Evolutionary conservation across 2,797 vertebrate species (phyloP).

Genomic region (Scyliorhinus canicula): DNA sequence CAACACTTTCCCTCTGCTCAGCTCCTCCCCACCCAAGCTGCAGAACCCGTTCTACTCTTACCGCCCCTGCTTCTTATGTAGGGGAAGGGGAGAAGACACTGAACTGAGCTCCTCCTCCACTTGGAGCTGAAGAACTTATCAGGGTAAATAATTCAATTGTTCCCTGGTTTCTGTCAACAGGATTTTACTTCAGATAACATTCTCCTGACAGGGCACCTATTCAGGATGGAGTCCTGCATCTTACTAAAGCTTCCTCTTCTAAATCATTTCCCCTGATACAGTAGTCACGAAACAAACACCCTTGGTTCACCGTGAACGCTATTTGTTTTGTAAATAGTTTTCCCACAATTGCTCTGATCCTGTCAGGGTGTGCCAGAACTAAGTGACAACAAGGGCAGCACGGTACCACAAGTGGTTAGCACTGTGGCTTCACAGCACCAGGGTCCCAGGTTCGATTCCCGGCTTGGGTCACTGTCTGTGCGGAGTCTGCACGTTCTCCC

Average conservation of each 20-base stretch:
- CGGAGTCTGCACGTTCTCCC: no score
- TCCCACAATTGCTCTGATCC: background rate
- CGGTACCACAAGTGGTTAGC: no score
- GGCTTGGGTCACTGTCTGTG: no score
- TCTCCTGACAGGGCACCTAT: background rate
- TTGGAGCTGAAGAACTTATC: background rate
- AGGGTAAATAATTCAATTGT: background rate
- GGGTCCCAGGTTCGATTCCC: no score
- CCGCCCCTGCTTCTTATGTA: background rate
- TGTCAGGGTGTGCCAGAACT: background rate
- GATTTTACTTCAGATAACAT: background rate
- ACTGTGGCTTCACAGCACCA: no score
- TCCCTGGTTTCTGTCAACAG: background rate
- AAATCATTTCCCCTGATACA: background rate
- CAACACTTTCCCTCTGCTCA: background rate
- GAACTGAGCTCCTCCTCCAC: background rate
- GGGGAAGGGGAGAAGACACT: background rate
- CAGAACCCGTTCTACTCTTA: background rate
- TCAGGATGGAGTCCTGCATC: conserved; percentile 12
- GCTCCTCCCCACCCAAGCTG: background rate
- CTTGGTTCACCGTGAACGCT: background rate
- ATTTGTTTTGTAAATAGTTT: background rate
- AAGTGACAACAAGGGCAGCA: no score
- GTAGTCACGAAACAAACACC: background rate
- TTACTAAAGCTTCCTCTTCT: conserved; percentile 7